A percentile compares a stretch with the other conserved stretches of the same genome.
These are phyloP conservation scores for Tangara arthus DNA, from an alignment of 2,797 vertebrate species.

Conservation along the genomic window DNA sequence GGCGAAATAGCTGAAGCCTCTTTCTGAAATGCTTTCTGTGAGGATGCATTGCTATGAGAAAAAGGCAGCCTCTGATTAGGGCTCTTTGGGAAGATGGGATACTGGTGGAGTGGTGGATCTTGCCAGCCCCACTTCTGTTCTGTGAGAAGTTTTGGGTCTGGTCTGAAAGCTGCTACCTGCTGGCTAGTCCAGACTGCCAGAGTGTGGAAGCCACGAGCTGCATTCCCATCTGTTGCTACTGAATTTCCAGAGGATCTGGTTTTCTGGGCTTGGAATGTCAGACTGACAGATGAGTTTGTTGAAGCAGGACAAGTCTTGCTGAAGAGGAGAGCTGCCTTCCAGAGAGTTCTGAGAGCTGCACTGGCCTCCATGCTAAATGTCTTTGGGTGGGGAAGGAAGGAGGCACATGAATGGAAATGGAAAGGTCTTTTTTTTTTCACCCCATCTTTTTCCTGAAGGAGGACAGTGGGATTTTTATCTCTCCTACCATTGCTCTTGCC, in stretches of 20 bases:
- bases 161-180: conserved; percentile 42
- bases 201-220: neutral
- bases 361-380: neutral
- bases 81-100: conserved; percentile 21
- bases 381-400: neutral
- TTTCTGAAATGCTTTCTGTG: conserved; percentile 61
- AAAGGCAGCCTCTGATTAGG: neutral
- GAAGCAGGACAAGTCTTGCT: neutral
- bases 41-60: conserved; percentile 29
- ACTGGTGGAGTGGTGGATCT: neutral
- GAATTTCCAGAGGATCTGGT: neutral
- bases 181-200: neutral
- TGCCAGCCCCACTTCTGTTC: neutral
- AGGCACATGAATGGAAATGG: neutral
- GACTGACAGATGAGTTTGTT: neutral
- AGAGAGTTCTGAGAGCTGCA: neutral
- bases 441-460: neutral
- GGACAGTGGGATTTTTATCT: neutral
- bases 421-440: neutral
- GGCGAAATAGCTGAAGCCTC: conserved; percentile 18
- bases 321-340: conserved; percentile 12
- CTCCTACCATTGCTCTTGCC: neutral
- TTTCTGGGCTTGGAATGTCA: neutral
- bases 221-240: neutral
- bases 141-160: neutral